Conservation (phyloP, 2,888 invertebrate species). For the Nephrotoma appendiculata region DNA sequence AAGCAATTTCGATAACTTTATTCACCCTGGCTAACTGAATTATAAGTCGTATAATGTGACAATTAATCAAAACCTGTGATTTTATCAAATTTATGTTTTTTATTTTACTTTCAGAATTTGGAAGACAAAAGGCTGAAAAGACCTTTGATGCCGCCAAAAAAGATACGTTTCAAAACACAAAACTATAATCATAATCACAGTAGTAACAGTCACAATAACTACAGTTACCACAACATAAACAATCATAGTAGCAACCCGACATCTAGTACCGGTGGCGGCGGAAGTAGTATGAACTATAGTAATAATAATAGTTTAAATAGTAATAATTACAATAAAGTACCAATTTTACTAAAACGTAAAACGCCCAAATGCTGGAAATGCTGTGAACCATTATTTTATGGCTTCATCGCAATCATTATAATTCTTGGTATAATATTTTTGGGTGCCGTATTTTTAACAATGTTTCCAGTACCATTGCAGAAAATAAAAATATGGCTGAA, state of each 20-base stretch:
- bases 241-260: not conserved
- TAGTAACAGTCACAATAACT: not conserved
- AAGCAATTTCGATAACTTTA: no score
- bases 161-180: not conserved
- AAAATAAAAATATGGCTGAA: slow-evolving; percentile 43
- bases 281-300: not conserved
- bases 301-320: not conserved
- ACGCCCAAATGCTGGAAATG: slow-evolving; percentile 36
- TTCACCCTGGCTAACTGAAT: not conserved
- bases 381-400: slow-evolving; percentile 51
- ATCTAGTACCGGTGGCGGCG: not conserved
- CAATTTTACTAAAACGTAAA: slow-evolving; percentile 36
- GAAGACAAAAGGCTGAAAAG: slow-evolving; percentile 55
- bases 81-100: slow-evolving; percentile 8
- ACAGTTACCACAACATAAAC: not conserved
- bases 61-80: not conserved
- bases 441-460: slow-evolving; percentile 45
- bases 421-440: slow-evolving; percentile 43
- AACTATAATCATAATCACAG: not conserved
- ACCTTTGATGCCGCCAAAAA: slow-evolving; percentile 56
- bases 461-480: slow-evolving; percentile 48
- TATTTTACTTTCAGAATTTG: slow-evolving; percentile 32
- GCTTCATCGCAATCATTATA: slow-evolving; percentile 42
- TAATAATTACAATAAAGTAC: slow-evolving; percentile 18
- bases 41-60: not conserved